Evolutionary conservation across 2,113 vertebrate species (phyloP).

Genomic region (Atractosteus spatula): DNA sequence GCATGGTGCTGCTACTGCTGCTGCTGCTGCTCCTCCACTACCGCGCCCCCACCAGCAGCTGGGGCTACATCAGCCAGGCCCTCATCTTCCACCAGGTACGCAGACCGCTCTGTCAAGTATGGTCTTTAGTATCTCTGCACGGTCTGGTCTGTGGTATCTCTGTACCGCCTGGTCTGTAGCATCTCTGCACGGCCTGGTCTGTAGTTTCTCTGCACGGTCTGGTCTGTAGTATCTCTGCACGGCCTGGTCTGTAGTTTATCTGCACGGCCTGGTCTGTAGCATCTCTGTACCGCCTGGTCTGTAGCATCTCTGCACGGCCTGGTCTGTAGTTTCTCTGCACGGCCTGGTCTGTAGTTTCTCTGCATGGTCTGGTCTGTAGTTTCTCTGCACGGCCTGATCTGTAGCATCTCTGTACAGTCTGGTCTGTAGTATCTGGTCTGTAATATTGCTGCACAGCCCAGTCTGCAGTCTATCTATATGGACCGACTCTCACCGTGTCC

Average conservation of each 20-base stretch:
- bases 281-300: not conserved
- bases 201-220: not conserved
- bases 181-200: not conserved
- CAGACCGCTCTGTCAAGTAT: not conserved
- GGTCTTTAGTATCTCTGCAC: not conserved
- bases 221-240: too few relatives aligned
- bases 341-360: not conserved
- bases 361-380: too few relatives aligned
- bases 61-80: conserved; percentile 89
- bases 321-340: too few relatives aligned
- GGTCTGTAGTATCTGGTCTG: not conserved
- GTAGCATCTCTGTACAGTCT: not conserved
- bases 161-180: conserved; percentile 69
- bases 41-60: conserved; percentile 80
- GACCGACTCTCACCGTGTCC: not conserved
- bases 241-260: not conserved
- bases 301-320: not conserved
- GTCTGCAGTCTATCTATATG: not conserved
- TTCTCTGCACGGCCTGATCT: too few relatives aligned
- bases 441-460: not conserved
- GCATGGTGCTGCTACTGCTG: conserved; percentile 74
- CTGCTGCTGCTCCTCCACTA: conserved; percentile 80
- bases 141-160: too few relatives aligned
- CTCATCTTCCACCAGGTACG: conserved; percentile 83
- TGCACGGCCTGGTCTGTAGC: too few relatives aligned